Evolutionary conservation across 2,113 vertebrate genomes (phyloP), one percentile per base, ranked within the genome.

Genomic region (Helogale parvula): DNA sequence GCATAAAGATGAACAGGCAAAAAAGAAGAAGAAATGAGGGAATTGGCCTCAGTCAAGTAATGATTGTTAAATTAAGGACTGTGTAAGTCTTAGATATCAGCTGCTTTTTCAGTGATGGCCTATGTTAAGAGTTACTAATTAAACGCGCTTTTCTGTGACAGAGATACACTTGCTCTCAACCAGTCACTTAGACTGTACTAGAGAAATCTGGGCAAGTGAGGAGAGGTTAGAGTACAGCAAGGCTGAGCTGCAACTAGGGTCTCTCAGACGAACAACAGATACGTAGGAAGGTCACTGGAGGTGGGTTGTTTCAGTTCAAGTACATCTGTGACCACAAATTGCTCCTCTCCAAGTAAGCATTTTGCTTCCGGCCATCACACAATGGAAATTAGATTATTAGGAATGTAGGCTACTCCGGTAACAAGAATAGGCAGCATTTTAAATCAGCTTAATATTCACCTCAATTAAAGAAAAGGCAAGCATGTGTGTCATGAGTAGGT

Each of bases 321-420:
- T 0, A 68, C 91, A 83, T 97, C 88, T 87, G 93, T 93, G 93
- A 83, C 27, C 33, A 96, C 84, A 91, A 93, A 94, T 65, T 89
- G 68, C 72, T 89, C 69, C 35, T 93, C n/a, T 96, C 81, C 33
- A 84, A 89, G 38, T 29, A 90, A 88, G 21, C 57, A 74, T 33
- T 94, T 94, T 92, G 90, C 54, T 91, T 33, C 9, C 7, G 79
- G 93, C 63, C 33, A 96, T 65, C 50, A 13, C 41, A 79, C 82
- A 84, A 76, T 90, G 72, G 83, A 97, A 98, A 97, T 94, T 85
- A 97, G 96, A 91, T 97, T 82, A 91, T 79, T 96, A 97, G 97
- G 68, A 91, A 94, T 84, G 83, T 52, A 96, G 79, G 82, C 38
- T 89, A 79, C 47, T 94, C 68, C 93, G 89, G 93, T 90, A 96